Conservation (phyloP, 2,888 invertebrate genomes). For the Tubulanus polymorphus region DNA sequence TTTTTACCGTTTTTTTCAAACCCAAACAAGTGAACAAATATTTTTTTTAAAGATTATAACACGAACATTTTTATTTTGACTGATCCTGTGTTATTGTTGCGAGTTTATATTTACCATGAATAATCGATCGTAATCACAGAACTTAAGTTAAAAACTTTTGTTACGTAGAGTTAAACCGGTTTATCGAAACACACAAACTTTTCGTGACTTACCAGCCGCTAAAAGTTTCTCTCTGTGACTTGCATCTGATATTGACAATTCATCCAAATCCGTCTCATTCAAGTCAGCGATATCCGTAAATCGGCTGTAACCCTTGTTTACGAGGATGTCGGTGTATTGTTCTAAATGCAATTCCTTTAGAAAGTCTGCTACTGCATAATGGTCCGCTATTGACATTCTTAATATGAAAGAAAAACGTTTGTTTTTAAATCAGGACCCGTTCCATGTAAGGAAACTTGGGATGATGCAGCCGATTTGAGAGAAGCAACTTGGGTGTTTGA, state of each 20-base stretch:
- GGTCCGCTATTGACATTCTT: no score
- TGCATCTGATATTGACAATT: slow-evolving; percentile 30
- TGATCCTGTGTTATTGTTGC: not conserved
- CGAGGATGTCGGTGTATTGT: slow-evolving; percentile 36
- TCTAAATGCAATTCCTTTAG: slow-evolving; percentile 29
- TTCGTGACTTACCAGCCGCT: slow-evolving; percentile 26
- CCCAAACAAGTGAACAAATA: not conserved
- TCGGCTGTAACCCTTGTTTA: slow-evolving; percentile 38
- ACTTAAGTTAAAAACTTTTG: no score
- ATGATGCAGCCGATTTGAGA: no score
- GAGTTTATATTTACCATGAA: not conserved
- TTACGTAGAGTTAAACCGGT: no score
- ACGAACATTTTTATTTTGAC: not conserved
- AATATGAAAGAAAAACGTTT: no score
- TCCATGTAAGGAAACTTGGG: no score
- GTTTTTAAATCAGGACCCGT: no score
- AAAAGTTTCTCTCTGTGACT: slow-evolving; percentile 23
- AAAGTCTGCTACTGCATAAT: slow-evolving; percentile 24
- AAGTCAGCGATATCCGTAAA: slow-evolving; percentile 36
- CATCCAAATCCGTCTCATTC: slow-evolving; percentile 28
- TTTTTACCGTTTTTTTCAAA: not conserved
- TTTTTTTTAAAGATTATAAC: not conserved
- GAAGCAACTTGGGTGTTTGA: no score
- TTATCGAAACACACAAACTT: no score
- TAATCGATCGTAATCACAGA: not conserved